Conservation (phyloP, 2,113 vertebrate genomes). For the Entomyzon cyanotis region DNA sequence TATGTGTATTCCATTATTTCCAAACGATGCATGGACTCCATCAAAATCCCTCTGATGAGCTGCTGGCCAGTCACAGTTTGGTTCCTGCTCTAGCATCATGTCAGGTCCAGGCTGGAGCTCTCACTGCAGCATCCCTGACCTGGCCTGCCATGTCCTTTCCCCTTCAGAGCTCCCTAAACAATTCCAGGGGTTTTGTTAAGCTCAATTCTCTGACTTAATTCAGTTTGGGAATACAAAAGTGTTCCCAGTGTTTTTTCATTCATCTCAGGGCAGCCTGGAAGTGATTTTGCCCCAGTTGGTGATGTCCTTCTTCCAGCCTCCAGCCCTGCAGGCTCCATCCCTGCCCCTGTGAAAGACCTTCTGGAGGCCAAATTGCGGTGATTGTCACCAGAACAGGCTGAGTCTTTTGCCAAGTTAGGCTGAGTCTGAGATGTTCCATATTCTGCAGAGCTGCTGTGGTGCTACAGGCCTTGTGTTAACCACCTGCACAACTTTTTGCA, state of each 20-base stretch:
- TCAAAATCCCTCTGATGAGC: background rate
- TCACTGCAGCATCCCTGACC: fast-evolving
- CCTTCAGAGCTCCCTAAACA: background rate
- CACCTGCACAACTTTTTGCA: background rate
- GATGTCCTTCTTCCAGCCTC: background rate
- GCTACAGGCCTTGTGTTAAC: background rate
- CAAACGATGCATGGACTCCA: fast-evolving
- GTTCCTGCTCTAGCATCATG: background rate
- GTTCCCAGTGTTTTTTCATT: background rate
- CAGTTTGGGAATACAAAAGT: background rate
- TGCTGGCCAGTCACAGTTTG: background rate
- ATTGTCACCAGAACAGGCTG: too few relatives aligned
- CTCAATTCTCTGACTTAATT: background rate
- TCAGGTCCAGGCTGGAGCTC: background rate
- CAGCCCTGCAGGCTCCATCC: background rate
- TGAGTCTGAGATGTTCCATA: background rate
- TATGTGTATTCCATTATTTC: background rate
- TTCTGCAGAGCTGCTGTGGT: background rate
- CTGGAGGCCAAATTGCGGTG: background rate
- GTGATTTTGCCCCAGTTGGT: background rate
- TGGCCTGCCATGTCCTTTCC: background rate
- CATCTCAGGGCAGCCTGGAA: background rate
- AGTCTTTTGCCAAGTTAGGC: background rate
- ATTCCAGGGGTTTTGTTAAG: background rate
- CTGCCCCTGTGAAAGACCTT: background rate